These are phyloP conservation scores for Xestobium rufovillosum DNA, from an alignment of 2,888 invertebrate species.

Conservation along the genomic window DNA sequence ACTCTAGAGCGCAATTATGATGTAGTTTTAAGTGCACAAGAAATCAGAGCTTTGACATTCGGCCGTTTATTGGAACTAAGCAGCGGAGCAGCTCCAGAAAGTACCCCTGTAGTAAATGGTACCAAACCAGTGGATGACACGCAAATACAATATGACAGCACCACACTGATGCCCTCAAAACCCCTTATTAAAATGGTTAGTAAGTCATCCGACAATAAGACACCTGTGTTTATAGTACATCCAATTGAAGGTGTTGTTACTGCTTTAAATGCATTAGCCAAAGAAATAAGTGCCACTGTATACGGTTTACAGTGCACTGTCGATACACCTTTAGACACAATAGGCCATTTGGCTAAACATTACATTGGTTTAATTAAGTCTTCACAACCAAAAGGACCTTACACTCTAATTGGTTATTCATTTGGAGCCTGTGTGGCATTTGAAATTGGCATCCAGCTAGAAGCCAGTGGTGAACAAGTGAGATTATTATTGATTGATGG, in stretches of 20 bases:
- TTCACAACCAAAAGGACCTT: conserved; percentile 75
- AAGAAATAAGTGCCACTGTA: conserved; percentile 65
- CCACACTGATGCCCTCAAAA: conserved; percentile 69
- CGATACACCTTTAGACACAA: conserved; percentile 64
- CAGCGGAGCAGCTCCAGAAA: conserved; percentile 29
- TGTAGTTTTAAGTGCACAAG: conserved; percentile 81
- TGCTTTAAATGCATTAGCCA: conserved; percentile 63
- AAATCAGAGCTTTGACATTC: conserved; percentile 80
- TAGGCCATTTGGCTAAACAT: conserved; percentile 63
- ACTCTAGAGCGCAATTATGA: conserved; percentile 90
- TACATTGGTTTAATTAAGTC: conserved; percentile 67
- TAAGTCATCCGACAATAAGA: conserved; percentile 41
- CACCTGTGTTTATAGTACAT: conserved; percentile 65
- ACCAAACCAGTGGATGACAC: conserved; percentile 41
- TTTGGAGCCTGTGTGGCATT: conserved; percentile 92
- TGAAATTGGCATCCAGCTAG: conserved; percentile 86
- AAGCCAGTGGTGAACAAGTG: conserved; percentile 51
- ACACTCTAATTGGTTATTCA: conserved; percentile 88
- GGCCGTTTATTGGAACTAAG: conserved; percentile 60
- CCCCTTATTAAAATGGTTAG: conserved; percentile 61
- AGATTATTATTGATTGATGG: conserved; percentile 82
- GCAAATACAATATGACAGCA: conserved; percentile 45
- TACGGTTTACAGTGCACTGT: conserved; percentile 86
- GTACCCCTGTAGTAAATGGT: conserved; percentile 23
- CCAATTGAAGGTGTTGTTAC: conserved; percentile 84